These are phyloP conservation scores for Melieria omissa DNA, from an alignment of 2,888 invertebrate species.

Conservation along the genomic window DNA sequence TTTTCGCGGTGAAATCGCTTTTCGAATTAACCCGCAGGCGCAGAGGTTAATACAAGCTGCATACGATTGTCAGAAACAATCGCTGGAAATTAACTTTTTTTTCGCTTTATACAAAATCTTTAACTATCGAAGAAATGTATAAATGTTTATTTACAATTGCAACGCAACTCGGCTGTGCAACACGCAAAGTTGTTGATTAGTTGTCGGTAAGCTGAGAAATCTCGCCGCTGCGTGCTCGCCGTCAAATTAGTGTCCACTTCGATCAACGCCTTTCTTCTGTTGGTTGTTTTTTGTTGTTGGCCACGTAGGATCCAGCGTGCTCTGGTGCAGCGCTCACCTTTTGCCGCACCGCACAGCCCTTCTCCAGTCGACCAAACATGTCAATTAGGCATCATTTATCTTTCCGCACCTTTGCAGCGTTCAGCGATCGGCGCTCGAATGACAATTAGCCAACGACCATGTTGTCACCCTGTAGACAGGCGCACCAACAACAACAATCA, in stretches of 20 bases:
- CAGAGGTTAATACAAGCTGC: too few relatives aligned
- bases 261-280: neutral
- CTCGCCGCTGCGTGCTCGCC: neutral
- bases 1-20: too few relatives aligned
- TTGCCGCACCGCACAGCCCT: neutral
- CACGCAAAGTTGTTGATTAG: too few relatives aligned
- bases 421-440: neutral
- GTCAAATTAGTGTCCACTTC: conserved; percentile 17
- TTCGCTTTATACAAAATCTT: too few relatives aligned
- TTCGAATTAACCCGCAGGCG: too few relatives aligned
- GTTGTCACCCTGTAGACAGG: conserved; percentile 20
- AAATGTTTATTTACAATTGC: too few relatives aligned
- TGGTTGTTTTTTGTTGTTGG: conserved; percentile 1
- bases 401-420: conserved; percentile 20
- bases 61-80: too few relatives aligned
- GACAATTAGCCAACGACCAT: conserved; percentile 30
- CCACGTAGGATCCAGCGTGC: neutral
- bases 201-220: too few relatives aligned
- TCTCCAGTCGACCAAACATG: conserved; percentile 22
- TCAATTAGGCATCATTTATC: conserved; percentile 35
- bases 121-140: too few relatives aligned
- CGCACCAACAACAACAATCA: neutral
- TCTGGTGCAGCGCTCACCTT: neutral
- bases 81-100: too few relatives aligned
- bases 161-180: too few relatives aligned